Base-by-base conservation (phyloP, 2,888 invertebrate genomes). In the Altica lythri region DNA sequence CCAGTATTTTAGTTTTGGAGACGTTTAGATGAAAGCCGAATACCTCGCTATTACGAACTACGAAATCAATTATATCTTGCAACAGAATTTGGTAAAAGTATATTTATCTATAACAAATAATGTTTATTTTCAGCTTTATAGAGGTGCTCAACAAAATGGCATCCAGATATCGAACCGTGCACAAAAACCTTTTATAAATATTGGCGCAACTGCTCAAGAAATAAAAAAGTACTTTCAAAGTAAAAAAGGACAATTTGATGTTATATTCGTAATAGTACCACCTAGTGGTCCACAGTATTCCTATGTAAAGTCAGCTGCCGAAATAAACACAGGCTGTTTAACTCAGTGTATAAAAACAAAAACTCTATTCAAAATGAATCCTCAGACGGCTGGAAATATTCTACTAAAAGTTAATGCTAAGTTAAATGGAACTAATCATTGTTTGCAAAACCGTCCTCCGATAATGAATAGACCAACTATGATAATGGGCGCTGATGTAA, bases 401-500 rank as follows among this genome's bases (percentile, higher is more conserved):
- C 71, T 91, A 10, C 73, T 90, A 0, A 69, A 88, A 67, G 84
- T 89, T 0, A 91, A 91, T 69, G 85, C 90, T 0, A 95, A 95
- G 75, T 69, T 94, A 51, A 91, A 91, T 76, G 92, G 93, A 0
- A 76, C 83, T 0, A 94, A 94, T 77, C 91, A 92, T 69, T 74
- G 68, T 18, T 49, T 68, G 10, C 3, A 8, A 0, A 35, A 4
- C 1, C 55, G 53, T 4, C 71, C 70, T 2, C 35, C 32, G 0
- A 63, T 70, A 6, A 48, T 72, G 60, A 62, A 47, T 0, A 69
- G 62, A 0, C 86, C 86, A 1, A 81, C 81, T 9, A 84, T 88
- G 73, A 68, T 77, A 34, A 75, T 77, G 74, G 95, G 95, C 0
- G 94, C 94, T 4, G 95, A 95, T 76, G 95, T 95, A 4, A 94